phyloP scores from a whole-genome alignment of 2,113 vertebrate genomes.

The Maccullochella peelii region DNA sequence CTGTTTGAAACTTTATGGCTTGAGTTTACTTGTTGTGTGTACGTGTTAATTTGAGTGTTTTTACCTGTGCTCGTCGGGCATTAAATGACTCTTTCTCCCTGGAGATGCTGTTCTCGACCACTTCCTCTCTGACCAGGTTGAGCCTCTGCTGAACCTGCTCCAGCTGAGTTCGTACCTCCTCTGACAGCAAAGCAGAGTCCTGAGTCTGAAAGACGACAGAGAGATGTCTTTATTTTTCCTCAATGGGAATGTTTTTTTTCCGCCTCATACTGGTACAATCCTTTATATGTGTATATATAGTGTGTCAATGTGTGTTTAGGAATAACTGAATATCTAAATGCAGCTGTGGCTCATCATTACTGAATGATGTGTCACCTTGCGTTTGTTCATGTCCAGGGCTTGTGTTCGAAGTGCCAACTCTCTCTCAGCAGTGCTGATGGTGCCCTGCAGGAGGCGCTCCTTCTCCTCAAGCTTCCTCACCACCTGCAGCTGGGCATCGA shows the following conservation, averaged over 20 bases:
- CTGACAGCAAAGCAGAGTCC: conserved; percentile 92
- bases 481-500: conserved; percentile 96
- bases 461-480: conserved; percentile 96
- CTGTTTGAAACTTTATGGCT: not conserved
- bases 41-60: not conserved
- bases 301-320: not conserved
- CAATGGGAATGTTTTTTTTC: not conserved
- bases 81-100: conserved; percentile 98
- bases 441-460: conserved; percentile 96
- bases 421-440: conserved; percentile 94
- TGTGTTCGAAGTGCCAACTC: conserved; percentile 93
- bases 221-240: not conserved
- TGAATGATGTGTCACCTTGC: conserved; percentile 84
- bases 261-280: not conserved
- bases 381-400: conserved; percentile 97
- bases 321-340: not conserved
- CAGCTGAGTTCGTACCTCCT: conserved; percentile 91
- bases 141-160: conserved; percentile 94
- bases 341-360: not conserved
- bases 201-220: conserved; percentile 84
- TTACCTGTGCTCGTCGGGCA: conserved; percentile 94
- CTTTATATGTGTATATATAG: not conserved
- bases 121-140: conserved; percentile 91
- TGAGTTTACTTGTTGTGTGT: not conserved
- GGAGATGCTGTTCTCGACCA: conserved; percentile 95